phyloP scores from a whole-genome alignment of 2,113 vertebrate species.

The Brienomyrus longianalis region DNA sequence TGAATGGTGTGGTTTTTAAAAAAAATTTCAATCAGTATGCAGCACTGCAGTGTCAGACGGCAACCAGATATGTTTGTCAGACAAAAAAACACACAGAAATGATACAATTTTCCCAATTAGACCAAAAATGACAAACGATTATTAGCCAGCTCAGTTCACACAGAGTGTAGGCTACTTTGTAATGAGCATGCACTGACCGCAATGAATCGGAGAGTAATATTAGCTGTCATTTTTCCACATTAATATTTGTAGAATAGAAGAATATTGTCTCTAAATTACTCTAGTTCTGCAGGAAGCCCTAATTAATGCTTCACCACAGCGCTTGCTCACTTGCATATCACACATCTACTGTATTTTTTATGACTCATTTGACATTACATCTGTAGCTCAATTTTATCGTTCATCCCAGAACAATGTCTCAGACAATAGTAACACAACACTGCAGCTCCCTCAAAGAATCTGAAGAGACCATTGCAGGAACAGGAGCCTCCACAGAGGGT shows the following conservation, averaged over 20 bases:
- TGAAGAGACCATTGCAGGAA: background rate
- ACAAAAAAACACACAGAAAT: too few species aligned
- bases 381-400: background rate
- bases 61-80: too few species aligned
- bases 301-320: background rate
- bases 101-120: background rate
- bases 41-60: too few species aligned
- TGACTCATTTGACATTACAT: conserved; percentile 2
- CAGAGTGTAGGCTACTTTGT: background rate
- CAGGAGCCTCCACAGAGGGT: background rate
- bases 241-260: background rate
- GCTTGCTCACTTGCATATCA: background rate
- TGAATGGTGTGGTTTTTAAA: too few species aligned
- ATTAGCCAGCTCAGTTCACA: background rate
- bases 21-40: too few species aligned
- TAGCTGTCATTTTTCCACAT: background rate
- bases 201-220: background rate
- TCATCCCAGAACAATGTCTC: background rate
- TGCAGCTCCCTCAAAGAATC: background rate
- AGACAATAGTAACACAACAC: background rate
- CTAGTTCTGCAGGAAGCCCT: background rate
- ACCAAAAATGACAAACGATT: background rate
- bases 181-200: background rate
- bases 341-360: background rate
- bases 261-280: background rate